A percentile compares a stretch with the other conserved stretches of the same genome.
phyloP scores from a whole-genome alignment of 2,888 invertebrate species.

The Oasisia sp. region DNA sequence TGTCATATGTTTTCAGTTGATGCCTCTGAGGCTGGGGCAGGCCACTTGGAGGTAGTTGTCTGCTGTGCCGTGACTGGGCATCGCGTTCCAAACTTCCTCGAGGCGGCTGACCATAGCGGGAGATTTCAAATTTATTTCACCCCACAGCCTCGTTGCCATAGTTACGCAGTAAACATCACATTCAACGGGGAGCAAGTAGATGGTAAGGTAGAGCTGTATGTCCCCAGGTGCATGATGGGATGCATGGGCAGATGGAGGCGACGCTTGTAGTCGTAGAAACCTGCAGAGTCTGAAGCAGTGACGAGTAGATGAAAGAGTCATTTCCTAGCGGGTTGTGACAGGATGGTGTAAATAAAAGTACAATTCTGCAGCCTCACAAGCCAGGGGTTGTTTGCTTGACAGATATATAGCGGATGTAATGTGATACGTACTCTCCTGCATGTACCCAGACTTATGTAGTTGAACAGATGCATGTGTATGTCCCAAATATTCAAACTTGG shows the following conservation, averaged over 20 bases:
- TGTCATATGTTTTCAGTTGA: slow-evolving; percentile 71
- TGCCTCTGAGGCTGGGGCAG: slow-evolving; percentile 97
- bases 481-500: too few species aligned
- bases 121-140: slow-evolving; percentile 40
- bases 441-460: too few species aligned
- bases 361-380: too few species aligned
- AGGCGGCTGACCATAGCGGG: slow-evolving; percentile 35
- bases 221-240: background rate
- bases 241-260: background rate
- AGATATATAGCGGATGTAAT: too few species aligned
- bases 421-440: too few species aligned
- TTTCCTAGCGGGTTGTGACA: background rate
- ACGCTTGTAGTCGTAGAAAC: background rate
- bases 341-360: too few species aligned
- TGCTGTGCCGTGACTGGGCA: slow-evolving; percentile 34
- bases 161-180: slow-evolving; percentile 37
- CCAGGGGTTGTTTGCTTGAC: too few species aligned
- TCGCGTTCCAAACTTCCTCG: slow-evolving; percentile 42
- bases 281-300: background rate
- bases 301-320: too few species aligned
- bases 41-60: slow-evolving; percentile 97
- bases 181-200: slow-evolving; percentile 39
- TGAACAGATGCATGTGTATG: too few species aligned
- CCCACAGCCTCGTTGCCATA: slow-evolving; percentile 34
- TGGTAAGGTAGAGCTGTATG: slow-evolving; percentile 26